Conservation (phyloP, 2,113 vertebrate species). For the Rhadina sibilatrix region DNA sequence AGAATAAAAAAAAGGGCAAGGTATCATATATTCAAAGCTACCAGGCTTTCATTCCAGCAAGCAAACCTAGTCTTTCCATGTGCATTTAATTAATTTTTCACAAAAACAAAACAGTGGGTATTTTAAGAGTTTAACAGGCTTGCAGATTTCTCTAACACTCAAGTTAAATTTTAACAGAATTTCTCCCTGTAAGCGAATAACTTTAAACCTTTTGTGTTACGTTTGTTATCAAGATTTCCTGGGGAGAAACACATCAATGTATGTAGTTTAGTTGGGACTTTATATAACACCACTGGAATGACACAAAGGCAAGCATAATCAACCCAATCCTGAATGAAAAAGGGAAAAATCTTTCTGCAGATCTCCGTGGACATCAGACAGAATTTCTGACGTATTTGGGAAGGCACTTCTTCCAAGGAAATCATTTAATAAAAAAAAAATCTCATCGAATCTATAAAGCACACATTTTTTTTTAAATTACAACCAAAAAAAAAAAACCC, state of each 20-base stretch:
- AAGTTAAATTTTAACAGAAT: not conserved
- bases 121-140: not conserved
- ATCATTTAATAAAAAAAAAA: not conserved
- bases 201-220: not conserved
- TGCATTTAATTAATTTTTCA: not conserved
- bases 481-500: too few species aligned
- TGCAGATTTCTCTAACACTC: not conserved
- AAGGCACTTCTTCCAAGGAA: not conserved
- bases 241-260: not conserved
- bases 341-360: not conserved
- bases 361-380: not conserved
- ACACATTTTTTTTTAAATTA: rapidly evolving
- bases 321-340: not conserved
- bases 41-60: not conserved
- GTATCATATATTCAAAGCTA: not conserved
- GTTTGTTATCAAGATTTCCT: not conserved
- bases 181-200: not conserved
- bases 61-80: not conserved
- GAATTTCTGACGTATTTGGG: not conserved
- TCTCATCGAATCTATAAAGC: not conserved
- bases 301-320: not conserved
- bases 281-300: not conserved
- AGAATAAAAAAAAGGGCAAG: not conserved
- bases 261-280: not conserved
- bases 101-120: not conserved